These are phyloP conservation scores for Galaxea fascicularis DNA, from an alignment of 92 coral and sea anemone genomes.

Conservation along the genomic window DNA sequence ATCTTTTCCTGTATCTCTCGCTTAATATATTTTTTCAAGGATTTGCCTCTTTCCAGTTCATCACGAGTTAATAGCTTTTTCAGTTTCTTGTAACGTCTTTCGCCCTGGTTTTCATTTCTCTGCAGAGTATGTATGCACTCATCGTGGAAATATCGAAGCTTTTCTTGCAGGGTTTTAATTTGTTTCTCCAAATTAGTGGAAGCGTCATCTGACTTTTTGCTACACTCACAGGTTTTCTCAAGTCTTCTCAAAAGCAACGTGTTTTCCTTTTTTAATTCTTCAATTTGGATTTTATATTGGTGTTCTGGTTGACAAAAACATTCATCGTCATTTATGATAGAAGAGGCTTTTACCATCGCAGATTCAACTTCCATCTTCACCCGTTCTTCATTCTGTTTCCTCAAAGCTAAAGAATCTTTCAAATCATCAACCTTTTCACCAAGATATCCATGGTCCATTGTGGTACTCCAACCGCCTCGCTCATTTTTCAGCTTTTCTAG, in stretches of 20 bases:
- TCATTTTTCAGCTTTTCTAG: background rate
- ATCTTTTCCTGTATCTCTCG: background rate
- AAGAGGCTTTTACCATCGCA: background rate
- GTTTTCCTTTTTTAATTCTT: background rate
- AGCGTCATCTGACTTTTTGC: background rate
- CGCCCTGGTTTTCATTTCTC: background rate
- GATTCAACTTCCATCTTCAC: background rate
- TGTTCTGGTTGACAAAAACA: background rate
- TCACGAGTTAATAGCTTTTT: background rate
- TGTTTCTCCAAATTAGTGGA: background rate
- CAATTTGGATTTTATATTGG: background rate
- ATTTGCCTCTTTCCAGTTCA: background rate
- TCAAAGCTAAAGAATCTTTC: constrained; percentile 1
- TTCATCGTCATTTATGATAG: background rate
- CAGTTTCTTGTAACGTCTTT: background rate
- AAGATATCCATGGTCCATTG: background rate
- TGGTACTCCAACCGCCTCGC: background rate
- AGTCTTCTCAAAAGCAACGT: background rate
- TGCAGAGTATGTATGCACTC: background rate
- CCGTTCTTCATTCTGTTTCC: background rate
- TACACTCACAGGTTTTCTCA: background rate
- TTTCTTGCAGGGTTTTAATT: background rate
- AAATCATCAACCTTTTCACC: constrained; percentile 5
- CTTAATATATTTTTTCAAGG: background rate
- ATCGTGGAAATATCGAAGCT: constrained; percentile 1